Conservation (phyloP, 2,113 vertebrate genomes). For the Thalassarche chlororhynchos region DNA sequence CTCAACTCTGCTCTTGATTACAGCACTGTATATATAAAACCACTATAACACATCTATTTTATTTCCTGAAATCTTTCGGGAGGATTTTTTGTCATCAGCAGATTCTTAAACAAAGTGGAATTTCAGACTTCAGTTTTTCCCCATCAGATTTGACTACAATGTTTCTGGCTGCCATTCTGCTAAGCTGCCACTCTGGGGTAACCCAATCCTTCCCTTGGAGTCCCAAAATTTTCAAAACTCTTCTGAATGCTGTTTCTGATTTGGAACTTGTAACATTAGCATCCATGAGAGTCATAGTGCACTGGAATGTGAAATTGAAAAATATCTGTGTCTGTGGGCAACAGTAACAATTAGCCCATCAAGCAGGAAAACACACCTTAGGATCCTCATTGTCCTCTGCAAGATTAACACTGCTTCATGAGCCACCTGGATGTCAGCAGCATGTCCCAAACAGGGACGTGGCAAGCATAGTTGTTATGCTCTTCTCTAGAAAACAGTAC, state of each 20-base stretch:
- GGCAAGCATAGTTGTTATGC: neutral
- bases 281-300: neutral
- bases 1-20: neutral
- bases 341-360: neutral
- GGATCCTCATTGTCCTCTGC: neutral
- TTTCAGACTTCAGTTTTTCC: neutral
- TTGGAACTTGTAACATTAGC: neutral
- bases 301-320: neutral
- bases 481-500: neutral
- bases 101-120: neutral
- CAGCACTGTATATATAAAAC: neutral
- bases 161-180: neutral
- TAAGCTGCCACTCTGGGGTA: neutral
- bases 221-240: neutral
- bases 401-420: neutral
- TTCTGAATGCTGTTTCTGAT: neutral
- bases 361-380: neutral
- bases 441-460: neutral
- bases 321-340: neutral
- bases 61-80: neutral
- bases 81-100: neutral
- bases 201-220: neutral
- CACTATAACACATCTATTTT: neutral
- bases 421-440: neutral
- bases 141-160: neutral